Base-by-base conservation (phyloP, 2,113 vertebrate species). In the Neoarius graeffei region DNA sequence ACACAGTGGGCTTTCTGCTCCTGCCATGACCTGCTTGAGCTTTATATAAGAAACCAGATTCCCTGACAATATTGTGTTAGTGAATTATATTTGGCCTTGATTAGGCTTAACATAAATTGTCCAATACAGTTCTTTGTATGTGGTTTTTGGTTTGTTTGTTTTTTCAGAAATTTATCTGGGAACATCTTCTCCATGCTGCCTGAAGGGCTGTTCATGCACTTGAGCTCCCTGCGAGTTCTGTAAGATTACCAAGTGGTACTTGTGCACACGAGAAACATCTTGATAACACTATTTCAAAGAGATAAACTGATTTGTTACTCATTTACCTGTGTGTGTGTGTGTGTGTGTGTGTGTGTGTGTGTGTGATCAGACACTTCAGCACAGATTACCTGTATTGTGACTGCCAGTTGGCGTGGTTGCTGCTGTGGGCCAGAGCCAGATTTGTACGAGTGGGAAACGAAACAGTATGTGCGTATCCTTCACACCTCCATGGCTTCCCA, bases 131-230 rank as follows among this genome's bases (percentile, higher is more conserved):
- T 30, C 11, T 80, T 79, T 56, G 52, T 80, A 27, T 56, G 56
- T 89, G 56, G 42, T 42, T 42, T 42, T 42, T 42, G 42, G 42
- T 42, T 42, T 42, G 23, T 56, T 54, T n/a, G 85, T 42, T 81
- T 54, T 89, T 88, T 20, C 89, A 98, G 97, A 91, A 97, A 97
- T 94, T 92, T 98, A 89, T 97, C 97, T 81, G 97, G 97, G 42
- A 98, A 98, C 92, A 98, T 98, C 87, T 98, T 98, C 93, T 97
- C 97, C 91, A 96, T 94, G 54, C 94, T 98, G 91, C 95, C 95
- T 30, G 90, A 93, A 79, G 96, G 96, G 91, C 94, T 98, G 56
- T 97, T 98, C 90, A 94, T 94, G 66, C 96, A 97, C 89, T 94
- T 98, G 3, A 85, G 92, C 82, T 94, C 96, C 89, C 94, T 98